Evolutionary conservation across 1,140 invertebrate genomes (phyloP).

Genomic region (Chrysopa pallens): DNA sequence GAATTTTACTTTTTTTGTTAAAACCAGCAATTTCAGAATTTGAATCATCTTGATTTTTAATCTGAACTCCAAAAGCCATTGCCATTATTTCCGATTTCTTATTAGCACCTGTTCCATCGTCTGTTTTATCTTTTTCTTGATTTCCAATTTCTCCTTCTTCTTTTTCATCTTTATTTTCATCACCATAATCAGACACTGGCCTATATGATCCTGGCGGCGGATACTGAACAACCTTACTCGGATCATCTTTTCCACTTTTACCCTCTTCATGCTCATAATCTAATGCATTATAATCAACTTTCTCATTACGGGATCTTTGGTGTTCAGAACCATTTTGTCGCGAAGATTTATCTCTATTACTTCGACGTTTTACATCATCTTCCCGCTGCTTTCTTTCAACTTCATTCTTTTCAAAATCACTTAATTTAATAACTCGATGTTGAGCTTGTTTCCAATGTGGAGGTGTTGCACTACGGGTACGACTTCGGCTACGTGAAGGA

Average conservation of each 20-base stretch:
- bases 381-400: constrained; percentile 38
- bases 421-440: constrained; percentile 59
- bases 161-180: not conserved
- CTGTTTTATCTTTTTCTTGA: not conserved
- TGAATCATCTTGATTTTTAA: constrained; percentile 14
- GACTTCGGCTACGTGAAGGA: constrained; percentile 52
- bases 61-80: constrained; percentile 24
- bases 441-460: constrained; percentile 81
- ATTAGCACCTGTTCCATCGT: constrained; percentile 4
- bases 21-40: not conserved
- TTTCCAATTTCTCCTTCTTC: not conserved
- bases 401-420: constrained; percentile 58
- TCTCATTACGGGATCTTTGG: constrained; percentile 3
- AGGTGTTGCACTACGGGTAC: constrained; percentile 67
- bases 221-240: constrained; percentile 19
- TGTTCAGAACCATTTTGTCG: not conserved
- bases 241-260: constrained; percentile 12
- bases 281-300: constrained; percentile 25
- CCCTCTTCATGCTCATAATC: constrained; percentile 23
- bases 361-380: constrained; percentile 30
- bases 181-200: not conserved
- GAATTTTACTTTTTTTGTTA: constrained; percentile 4
- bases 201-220: constrained; percentile 13
- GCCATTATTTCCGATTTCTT: constrained; percentile 21
- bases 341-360: constrained; percentile 9